A percentile compares a stretch with the other conserved stretches of the same genome.
phyloP scores from a whole-genome alignment of 2,888 invertebrate genomes.

The Sinopyrophorus schimmeli region DNA sequence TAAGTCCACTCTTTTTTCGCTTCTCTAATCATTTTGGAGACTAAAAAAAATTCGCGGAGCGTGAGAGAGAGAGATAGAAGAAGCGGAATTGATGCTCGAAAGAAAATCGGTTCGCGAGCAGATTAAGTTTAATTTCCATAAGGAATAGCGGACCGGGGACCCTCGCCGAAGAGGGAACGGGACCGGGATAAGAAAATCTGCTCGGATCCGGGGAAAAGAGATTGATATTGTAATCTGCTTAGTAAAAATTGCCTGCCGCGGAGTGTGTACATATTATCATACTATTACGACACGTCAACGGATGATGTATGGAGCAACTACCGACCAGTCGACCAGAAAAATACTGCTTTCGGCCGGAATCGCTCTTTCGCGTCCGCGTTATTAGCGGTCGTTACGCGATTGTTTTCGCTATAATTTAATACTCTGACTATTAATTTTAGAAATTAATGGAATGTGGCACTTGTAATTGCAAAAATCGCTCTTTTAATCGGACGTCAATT shows the following conservation, averaged over 20 bases:
- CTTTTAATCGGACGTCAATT: too few species aligned
- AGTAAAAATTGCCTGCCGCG: conserved; percentile 56
- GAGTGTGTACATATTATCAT: conserved; percentile 58
- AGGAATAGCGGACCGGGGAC: conserved; percentile 43
- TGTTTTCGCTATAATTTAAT: too few species aligned
- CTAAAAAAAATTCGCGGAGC: too few species aligned
- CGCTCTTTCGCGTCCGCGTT: background rate
- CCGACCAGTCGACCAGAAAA: conserved; percentile 53
- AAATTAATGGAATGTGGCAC: too few species aligned
- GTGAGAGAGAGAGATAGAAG: too few species aligned
- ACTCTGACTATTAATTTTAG: too few species aligned
- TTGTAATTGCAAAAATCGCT: too few species aligned
- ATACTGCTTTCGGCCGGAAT: conserved; percentile 36
- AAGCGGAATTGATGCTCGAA: too few species aligned
- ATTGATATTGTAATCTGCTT: conserved; percentile 58
- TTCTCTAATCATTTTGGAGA: too few species aligned
- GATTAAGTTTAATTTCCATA: conserved; percentile 49
- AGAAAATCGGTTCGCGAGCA: conserved; percentile 25
- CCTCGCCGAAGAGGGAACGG: conserved; percentile 32
- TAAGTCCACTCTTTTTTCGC: too few species aligned
- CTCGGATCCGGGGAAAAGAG: conserved; percentile 49
- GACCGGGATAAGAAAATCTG: conserved; percentile 44
- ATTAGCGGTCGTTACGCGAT: too few species aligned
- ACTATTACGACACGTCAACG: conserved; percentile 57
- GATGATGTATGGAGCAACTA: conserved; percentile 55